Base-by-base conservation (phyloP, 1,140 invertebrate species). In the Orussus abietinus region DNA sequence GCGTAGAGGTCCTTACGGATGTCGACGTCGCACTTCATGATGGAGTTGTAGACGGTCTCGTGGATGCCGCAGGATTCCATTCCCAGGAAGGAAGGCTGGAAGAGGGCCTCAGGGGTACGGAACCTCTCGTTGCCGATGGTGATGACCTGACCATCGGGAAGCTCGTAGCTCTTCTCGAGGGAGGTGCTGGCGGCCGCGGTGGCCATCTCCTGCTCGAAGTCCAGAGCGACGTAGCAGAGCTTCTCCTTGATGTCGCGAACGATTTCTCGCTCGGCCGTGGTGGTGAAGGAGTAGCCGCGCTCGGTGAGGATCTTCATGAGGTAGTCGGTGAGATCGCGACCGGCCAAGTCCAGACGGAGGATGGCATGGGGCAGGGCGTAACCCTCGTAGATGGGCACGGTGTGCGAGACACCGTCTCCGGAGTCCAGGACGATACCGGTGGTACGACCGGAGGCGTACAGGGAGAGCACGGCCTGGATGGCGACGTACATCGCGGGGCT, bases 341-440 rank as follows among this genome's bases (percentile, higher is more conserved):
- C 91, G 62, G 90, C 89, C 75, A 93, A 78, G 72, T 92, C 88
- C 62, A 92, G 67, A 80, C 89, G 84, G 28, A 88, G 79, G 67
- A 92, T 92, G 66, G 89, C 89, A 46, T 83, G 80, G 44, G 80
- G 80, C 33, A 83, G 69, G 47, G 80, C 80, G 59, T 83, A 82
- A 72, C 80, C 89, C 79, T 92, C 88, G 65, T 91, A 93, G 75
- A 90, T 90, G 54, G 90, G 90, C 18, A 93, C 90, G 39, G 89
- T 91, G 79, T 93, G 90, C 28, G 88, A 88, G 38, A 93, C 90
- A 79, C 89, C 90, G 77, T 93, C 90, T 54, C 90, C 89, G 44
- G 85, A 87, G 66, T 92, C 47, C 15, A 86, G 62, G 55, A 86
- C 83, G 22, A 83, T 74, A 38, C 84, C 84, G 53, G 85, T 90